Conservation (phyloP, 2,888 invertebrate species). For the Corythucha ciliata region DNA sequence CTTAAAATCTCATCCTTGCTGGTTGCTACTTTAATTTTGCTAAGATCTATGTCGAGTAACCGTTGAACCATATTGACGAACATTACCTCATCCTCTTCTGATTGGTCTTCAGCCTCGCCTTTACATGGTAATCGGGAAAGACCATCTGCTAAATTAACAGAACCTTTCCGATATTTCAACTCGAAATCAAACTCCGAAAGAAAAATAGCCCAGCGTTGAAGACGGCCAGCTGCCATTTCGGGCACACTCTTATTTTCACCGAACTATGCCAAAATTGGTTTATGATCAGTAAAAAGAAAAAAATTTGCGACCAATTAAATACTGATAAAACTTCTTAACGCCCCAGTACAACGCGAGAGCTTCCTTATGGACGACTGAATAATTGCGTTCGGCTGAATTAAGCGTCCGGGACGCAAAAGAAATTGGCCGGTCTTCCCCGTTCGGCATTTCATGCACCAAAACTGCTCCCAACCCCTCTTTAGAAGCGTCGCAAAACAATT, state of each 20-base stretch:
- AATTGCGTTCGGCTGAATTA: constrained; percentile 37
- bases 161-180: constrained; percentile 30
- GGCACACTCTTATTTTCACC: constrained; percentile 38
- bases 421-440: constrained; percentile 36
- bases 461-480: constrained; percentile 34
- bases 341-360: constrained; percentile 39
- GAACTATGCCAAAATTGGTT: constrained; percentile 37
- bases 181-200: constrained; percentile 30
- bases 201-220: constrained; percentile 37
- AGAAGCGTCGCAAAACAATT: constrained; percentile 24
- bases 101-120: not conserved
- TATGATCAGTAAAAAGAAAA: constrained; percentile 38
- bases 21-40: constrained; percentile 17
- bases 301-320: constrained; percentile 38
- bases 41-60: constrained; percentile 10
- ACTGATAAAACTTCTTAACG: constrained; percentile 39
- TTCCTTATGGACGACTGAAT: constrained; percentile 39
- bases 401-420: constrained; percentile 37
- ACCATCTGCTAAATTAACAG: constrained; percentile 13
- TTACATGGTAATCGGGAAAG: constrained; percentile 10
- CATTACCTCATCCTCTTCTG: not conserved
- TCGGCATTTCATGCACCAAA: constrained; percentile 34
- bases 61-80: constrained; percentile 3
- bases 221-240: constrained; percentile 38
- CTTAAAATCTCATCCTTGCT: constrained; percentile 13